These are phyloP conservation scores for Zaprionus gabonicus DNA, from an alignment of 1,140 invertebrate genomes.

Conservation along the genomic window DNA sequence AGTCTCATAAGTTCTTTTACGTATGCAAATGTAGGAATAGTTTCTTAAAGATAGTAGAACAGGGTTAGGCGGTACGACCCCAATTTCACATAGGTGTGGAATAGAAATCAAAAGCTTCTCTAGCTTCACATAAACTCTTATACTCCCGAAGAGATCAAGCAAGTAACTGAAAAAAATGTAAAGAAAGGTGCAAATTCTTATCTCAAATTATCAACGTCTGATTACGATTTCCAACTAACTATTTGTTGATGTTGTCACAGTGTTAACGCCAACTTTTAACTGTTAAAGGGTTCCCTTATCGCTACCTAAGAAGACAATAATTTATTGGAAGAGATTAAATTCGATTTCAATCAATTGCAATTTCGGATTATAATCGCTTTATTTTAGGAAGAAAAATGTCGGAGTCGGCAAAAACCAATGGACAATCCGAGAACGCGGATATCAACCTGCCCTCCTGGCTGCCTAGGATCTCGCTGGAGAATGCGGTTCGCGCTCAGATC, in stretches of 20 bases:
- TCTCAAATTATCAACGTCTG: background rate
- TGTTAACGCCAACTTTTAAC: background rate
- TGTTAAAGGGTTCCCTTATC: constrained; percentile 11
- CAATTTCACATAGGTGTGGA: background rate
- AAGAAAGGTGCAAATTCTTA: constrained; percentile 10
- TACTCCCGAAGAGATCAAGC: background rate
- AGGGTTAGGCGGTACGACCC: background rate
- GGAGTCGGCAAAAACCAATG: constrained; percentile 50
- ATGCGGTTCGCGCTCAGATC: constrained; percentile 53
- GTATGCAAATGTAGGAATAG: background rate
- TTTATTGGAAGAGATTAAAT: constrained; percentile 30
- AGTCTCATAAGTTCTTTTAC: background rate
- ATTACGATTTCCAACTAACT: constrained; percentile 18
- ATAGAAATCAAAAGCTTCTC: background rate
- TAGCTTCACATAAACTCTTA: background rate
- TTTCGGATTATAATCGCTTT: background rate
- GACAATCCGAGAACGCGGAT: constrained; percentile 28
- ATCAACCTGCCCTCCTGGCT: constrained; percentile 60
- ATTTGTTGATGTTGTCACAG: constrained; percentile 4
- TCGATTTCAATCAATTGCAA: background rate
- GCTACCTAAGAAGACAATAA: constrained; percentile 7
- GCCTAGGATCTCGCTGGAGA: constrained; percentile 62
- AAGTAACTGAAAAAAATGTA: background rate
- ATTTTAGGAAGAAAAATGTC: constrained; percentile 56
- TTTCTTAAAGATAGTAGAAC: background rate